Conservation (phyloP, 2,888 invertebrate species). For the Horisme vitalbata region DNA sequence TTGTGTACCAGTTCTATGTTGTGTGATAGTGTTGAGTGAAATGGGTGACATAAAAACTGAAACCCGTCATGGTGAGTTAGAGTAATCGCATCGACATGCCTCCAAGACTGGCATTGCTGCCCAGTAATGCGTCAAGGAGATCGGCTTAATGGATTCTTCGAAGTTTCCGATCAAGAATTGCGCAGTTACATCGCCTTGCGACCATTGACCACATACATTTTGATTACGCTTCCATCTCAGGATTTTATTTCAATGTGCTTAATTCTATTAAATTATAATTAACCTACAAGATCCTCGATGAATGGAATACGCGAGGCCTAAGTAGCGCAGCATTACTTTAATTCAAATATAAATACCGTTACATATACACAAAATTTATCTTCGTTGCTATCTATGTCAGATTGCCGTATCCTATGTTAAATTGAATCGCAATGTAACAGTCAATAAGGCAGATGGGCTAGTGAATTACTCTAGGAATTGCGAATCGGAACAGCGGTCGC, state of each 20-base stretch:
- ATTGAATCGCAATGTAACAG: conserved; percentile 18
- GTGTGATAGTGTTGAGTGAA: conserved; percentile 42
- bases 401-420: not conserved
- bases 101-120: conserved; percentile 45
- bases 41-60: conserved; percentile 52
- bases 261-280: conserved; percentile 45
- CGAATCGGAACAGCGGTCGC: conserved; percentile 47
- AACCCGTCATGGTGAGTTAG: conserved; percentile 55
- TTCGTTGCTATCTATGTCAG: not conserved
- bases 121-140: conserved; percentile 63
- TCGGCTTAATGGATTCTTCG: conserved; percentile 64
- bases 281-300: conserved; percentile 29
- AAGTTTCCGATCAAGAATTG: conserved; percentile 60
- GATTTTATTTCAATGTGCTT: conserved; percentile 49
- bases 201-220: conserved; percentile 53
- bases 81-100: conserved; percentile 35
- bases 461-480: conserved; percentile 34
- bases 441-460: conserved; percentile 23
- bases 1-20: conserved; percentile 39
- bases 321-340: not conserved
- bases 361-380: too few relatives aligned
- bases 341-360: not conserved
- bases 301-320: conserved; percentile 31
- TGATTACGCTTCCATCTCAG: conserved; percentile 55
- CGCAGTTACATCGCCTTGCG: conserved; percentile 63